Percentiles rank a stretch among this genome's conserved stretches.
These are phyloP conservation scores for Herminia tarsipennalis DNA, from an alignment of 2,888 invertebrate species.

Conservation along the genomic window DNA sequence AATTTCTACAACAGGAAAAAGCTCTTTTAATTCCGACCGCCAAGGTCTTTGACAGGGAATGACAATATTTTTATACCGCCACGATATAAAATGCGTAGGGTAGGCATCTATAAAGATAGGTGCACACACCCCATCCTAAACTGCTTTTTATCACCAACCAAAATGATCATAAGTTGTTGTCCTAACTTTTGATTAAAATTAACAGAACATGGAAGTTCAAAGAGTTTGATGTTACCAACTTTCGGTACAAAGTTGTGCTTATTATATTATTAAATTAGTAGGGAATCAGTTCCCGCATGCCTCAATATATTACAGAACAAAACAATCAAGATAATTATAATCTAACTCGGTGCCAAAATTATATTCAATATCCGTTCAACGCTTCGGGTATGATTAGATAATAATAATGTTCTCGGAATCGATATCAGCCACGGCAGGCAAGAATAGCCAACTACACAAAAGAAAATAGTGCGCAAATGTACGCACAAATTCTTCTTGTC, in stretches of 20 bases:
- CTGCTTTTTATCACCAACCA: constrained; percentile 14
- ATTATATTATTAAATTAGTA: not conserved
- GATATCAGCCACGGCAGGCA: no score
- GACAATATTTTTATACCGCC: constrained; percentile 43
- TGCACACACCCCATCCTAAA: constrained; percentile 6
- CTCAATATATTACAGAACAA: no score
- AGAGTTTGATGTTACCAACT: constrained; percentile 23
- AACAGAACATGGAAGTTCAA: constrained; percentile 20
- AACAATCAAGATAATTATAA: no score
- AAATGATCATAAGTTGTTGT: constrained; percentile 14
- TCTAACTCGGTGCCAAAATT: no score
- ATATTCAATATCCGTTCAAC: no score
- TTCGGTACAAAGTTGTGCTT: constrained; percentile 16
- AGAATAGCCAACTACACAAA: no score
- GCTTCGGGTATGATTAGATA: no score
- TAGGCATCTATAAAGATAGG: no score
- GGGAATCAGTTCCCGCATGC: no score
- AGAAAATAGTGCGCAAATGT: no score
- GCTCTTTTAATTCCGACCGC: constrained; percentile 68
- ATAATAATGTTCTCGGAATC: no score
- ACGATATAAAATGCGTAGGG: constrained; percentile 29
- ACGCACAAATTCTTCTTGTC: no score
- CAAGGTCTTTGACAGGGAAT: constrained; percentile 51
- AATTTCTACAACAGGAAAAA: constrained; percentile 76
- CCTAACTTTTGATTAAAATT: constrained; percentile 22